Evolutionary conservation across 2,888 invertebrate genomes (phyloP).

Genomic region (Girardia tigrina): DNA sequence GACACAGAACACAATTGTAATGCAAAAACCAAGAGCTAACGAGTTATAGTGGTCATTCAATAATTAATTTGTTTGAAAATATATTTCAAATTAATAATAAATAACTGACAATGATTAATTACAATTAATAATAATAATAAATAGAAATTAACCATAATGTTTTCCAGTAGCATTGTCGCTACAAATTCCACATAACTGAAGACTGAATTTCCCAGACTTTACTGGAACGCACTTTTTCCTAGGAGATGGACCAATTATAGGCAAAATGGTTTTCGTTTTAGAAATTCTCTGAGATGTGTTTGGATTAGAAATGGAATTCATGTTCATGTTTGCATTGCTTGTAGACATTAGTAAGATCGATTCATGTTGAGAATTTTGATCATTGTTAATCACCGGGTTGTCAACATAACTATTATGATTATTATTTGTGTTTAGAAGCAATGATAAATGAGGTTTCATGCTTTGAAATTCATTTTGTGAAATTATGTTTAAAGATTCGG

Average conservation of each 20-base stretch:
- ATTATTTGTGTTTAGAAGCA: background rate
- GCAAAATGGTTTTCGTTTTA: conserved; percentile 9
- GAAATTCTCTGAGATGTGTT: background rate
- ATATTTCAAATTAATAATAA: too few relatives aligned
- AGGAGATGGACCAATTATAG: background rate
- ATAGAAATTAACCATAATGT: background rate
- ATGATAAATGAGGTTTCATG: background rate
- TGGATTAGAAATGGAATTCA: background rate
- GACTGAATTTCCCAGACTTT: background rate
- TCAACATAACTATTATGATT: too few relatives aligned
- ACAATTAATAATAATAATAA: background rate
- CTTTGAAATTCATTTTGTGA: background rate
- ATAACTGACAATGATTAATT: too few relatives aligned
- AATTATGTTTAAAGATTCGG: background rate
- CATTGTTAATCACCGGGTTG: too few relatives aligned
- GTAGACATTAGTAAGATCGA: too few relatives aligned
- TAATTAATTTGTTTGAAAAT: too few relatives aligned
- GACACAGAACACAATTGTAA: too few relatives aligned
- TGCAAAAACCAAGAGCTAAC: too few relatives aligned
- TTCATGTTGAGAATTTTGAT: too few relatives aligned
- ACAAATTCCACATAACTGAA: background rate
- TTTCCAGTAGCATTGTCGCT: background rate
- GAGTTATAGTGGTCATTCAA: too few relatives aligned
- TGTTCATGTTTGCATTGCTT: background rate
- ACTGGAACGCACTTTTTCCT: background rate